These are phyloP conservation scores for Paradisaea rubra DNA, from an alignment of 2,113 vertebrate species.

Conservation along the genomic window DNA sequence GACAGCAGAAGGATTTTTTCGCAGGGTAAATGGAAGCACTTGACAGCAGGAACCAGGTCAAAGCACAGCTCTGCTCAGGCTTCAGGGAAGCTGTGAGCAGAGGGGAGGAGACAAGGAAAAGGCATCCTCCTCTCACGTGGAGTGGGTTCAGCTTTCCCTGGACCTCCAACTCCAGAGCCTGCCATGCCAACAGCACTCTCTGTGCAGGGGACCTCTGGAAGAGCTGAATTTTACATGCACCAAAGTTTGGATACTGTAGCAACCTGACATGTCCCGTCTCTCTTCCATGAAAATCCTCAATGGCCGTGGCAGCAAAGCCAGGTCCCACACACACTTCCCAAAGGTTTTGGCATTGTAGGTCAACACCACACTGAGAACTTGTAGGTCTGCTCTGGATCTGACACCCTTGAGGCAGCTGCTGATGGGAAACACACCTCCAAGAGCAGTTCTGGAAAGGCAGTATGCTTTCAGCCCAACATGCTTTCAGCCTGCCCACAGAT, in stretches of 20 bases:
- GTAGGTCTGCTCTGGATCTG: neutral
- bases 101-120: neutral
- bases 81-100: neutral
- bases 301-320: neutral
- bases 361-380: neutral
- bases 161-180: neutral
- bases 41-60: conserved; percentile 25
- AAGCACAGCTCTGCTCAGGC: neutral
- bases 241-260: neutral
- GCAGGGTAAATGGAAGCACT: neutral
- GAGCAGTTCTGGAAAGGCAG: neutral
- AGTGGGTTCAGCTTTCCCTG: accelerated
- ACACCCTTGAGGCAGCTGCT: neutral
- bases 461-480: neutral
- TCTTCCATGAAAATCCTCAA: neutral
- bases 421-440: neutral
- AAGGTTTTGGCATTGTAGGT: neutral
- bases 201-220: neutral
- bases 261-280: neutral
- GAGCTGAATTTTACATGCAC: neutral
- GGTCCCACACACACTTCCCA: neutral
- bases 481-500: neutral
- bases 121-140: neutral
- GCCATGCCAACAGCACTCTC: neutral
- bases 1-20: neutral